A percentile compares a stretch with the other conserved stretches of the same genome.
Conservation (phyloP, 2,888 invertebrate species). For the Dryobotodes eremita region DNA sequence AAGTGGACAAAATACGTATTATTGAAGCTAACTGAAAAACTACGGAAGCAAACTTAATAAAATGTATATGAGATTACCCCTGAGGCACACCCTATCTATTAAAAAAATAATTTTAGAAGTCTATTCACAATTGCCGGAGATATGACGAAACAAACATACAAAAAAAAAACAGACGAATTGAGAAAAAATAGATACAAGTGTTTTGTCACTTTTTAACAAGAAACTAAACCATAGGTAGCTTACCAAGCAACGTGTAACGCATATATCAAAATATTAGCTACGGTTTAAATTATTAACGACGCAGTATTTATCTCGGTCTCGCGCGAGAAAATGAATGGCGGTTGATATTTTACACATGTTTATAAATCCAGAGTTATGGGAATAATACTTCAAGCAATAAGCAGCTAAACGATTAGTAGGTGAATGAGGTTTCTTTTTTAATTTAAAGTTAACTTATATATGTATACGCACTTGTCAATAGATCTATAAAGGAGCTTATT, state of each 20-base stretch:
- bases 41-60: no score
- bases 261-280: constrained; percentile 47
- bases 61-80: no score
- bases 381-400: constrained; percentile 44
- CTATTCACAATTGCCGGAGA: no score
- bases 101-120: no score
- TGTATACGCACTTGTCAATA: no score
- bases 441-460: background rate
- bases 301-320: constrained; percentile 32
- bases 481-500: no score
- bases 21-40: no score
- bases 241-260: constrained; percentile 6
- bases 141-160: no score
- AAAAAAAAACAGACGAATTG: no score
- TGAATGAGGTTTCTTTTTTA: constrained; percentile 7
- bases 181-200: background rate
- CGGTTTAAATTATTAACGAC: constrained; percentile 44
- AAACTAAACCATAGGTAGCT: background rate
- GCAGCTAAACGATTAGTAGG: constrained; percentile 10
- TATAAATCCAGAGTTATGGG: constrained; percentile 28
- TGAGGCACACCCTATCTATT: no score
- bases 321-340: constrained; percentile 40
- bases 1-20: no score
- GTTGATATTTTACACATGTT: constrained; percentile 43
- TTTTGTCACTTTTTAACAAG: constrained; percentile 10